Conservation (phyloP, 2,113 vertebrate genomes). For the Mus pahari region DNA sequence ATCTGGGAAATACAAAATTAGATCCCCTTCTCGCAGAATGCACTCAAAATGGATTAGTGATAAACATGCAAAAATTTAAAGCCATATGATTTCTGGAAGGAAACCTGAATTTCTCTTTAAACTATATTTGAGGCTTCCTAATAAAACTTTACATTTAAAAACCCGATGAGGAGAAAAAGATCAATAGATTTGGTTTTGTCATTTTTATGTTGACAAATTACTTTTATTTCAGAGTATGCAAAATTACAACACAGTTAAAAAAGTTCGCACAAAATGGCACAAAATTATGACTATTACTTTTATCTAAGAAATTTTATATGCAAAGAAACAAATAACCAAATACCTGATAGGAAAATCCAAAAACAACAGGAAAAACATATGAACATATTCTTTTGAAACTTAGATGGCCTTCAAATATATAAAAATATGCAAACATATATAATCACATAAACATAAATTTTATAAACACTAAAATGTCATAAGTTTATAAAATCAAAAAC, state of each 20-base stretch:
- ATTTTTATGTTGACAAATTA: background rate
- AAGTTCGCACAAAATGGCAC: background rate
- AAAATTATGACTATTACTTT: background rate
- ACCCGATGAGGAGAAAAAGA: background rate
- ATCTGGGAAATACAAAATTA: background rate
- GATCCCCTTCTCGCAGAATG: background rate
- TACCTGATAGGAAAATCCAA: background rate
- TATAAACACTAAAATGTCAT: background rate
- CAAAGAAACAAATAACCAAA: background rate
- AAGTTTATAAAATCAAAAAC: background rate
- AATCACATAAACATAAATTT: background rate
- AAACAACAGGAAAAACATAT: background rate
- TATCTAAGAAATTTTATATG: background rate
- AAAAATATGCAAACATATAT: background rate
- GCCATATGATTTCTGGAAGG: background rate
- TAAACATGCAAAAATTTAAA: constrained; percentile 21
- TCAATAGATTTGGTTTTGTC: background rate
- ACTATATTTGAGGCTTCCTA: background rate
- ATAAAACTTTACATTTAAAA: background rate
- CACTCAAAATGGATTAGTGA: background rate
- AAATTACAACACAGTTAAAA: background rate
- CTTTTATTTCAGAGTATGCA: background rate
- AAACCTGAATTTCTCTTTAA: background rate
- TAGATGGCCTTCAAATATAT: background rate
- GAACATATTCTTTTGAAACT: background rate